Conservation (phyloP, 1,140 invertebrate species). For the Lordiphosa mommai region DNA sequence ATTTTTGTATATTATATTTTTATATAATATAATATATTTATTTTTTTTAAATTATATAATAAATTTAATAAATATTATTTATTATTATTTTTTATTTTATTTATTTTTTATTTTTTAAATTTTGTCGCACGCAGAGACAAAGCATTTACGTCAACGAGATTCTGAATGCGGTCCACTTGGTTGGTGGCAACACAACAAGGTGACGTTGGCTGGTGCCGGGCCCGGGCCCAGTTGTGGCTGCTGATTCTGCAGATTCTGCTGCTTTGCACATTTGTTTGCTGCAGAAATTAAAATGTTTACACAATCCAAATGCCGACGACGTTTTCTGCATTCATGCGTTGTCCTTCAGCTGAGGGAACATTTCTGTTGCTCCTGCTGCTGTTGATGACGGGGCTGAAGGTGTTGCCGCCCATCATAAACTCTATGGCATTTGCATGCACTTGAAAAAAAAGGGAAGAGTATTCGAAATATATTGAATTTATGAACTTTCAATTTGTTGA, state of each 20-base stretch:
- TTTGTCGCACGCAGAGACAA: conserved; percentile 1
- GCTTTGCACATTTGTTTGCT: conserved; percentile 64
- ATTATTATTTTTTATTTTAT: no score
- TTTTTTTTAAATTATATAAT: no score
- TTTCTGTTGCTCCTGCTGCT: conserved; percentile 7
- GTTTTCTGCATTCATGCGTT: conserved; percentile 58
- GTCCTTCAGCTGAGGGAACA: conserved; percentile 34
- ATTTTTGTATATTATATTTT: no score
- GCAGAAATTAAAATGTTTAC: conserved; percentile 76
- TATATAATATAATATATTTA: no score
- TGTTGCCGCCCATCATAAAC: not conserved
- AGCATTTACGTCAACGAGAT: conserved; percentile 2
- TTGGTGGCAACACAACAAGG: conserved; percentile 1
- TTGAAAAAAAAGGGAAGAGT: no score
- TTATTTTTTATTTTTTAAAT: no score
- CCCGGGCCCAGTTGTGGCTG: conserved; percentile 45
- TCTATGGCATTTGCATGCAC: no score
- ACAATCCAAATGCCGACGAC: conserved; percentile 66
- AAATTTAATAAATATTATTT: no score
- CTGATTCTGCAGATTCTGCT: conserved; percentile 6
- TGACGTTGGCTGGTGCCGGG: conserved; percentile 20
- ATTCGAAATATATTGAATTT: no score
- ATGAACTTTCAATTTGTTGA: no score
- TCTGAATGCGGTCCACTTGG: conserved; percentile 2
- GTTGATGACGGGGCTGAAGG: conserved; percentile 22